Evolutionary conservation across 2,113 vertebrate species (phyloP).

Genomic region (Porphyrio hochstetteri): DNA sequence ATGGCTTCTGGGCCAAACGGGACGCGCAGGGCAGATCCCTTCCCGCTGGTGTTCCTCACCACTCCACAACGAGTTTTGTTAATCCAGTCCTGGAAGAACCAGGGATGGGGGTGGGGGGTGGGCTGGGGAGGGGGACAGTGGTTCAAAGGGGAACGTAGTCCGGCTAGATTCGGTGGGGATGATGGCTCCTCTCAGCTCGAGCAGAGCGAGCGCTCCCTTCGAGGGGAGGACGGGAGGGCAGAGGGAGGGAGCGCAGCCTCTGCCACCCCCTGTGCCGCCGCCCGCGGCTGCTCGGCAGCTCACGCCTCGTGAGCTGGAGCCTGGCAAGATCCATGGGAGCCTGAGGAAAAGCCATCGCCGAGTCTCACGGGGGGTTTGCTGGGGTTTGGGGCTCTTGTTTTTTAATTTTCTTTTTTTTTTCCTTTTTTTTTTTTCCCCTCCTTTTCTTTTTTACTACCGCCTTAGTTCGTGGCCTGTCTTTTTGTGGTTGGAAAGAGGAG

Average conservation of each 20-base stretch:
- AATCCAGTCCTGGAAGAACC: neutral
- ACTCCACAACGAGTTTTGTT: neutral
- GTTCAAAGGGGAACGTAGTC: neutral
- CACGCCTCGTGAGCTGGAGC: neutral
- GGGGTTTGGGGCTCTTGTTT: neutral
- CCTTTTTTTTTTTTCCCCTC: slow-evolving; percentile 16
- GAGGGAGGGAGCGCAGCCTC: neutral
- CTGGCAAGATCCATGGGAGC: neutral
- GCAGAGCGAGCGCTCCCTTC: neutral
- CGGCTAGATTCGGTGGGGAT: neutral
- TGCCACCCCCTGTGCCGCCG: neutral
- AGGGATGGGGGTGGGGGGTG: neutral
- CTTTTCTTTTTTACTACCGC: slow-evolving; percentile 67
- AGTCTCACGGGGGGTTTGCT: slow-evolving; percentile 18
- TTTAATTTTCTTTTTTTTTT: neutral
- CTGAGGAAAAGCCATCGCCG: slow-evolving; percentile 22
- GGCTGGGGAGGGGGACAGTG: neutral
- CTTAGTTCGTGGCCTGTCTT: slow-evolving; percentile 77
- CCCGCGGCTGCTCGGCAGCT: neutral
- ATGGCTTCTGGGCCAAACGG: neutral
- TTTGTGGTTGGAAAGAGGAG: slow-evolving; percentile 72
- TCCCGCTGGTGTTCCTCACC: neutral
- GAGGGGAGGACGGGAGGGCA: accelerated
- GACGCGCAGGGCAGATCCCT: neutral
- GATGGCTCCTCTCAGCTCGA: neutral